Evolutionary conservation across 1,140 invertebrate genomes (phyloP), one percentile per base, ranked within the genome.

Genomic region (Eubasilissa regina): DNA sequence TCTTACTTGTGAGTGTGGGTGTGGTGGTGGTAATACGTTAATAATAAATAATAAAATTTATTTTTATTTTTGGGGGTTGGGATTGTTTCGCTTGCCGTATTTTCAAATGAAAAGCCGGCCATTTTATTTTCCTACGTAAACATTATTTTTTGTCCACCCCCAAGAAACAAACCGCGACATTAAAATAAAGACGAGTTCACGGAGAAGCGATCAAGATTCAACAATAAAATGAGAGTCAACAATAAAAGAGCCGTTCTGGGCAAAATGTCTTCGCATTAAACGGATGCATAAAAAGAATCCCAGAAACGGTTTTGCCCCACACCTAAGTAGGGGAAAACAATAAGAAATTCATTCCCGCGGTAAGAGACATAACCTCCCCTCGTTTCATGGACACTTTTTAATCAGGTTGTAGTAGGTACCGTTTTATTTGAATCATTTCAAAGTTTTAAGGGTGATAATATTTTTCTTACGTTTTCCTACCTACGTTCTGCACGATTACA

Each of bases 221-320:
- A 64, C 78, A 79, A 79, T 79, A 75, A 75, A 75, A 75, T 75
- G 51, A 79, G 62, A 72, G 77, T 79, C 72, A 47, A 43, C 72
- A 56, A 43, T 80, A 80, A 80, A 80, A 80, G 60, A 62, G 45
- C 47, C 72, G 78, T 78, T 78, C 51, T 60, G 56, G 53, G 48
- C 70, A 75, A 80, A 80, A 80, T 75, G 78, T 75, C 70, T 80
- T 66, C 56, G 56, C 78, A 75, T 80, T 80, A 80, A 78, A 70
- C 66, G 44, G 76, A 60, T 78, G 75, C 75, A 76, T 76, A 76
- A 76, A 76, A 76, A 76, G 73, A 62, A 58, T 47, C 58, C 60
- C 44, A 56, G 47, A 64, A 75, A 64, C 60, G 64, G 58, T 35
- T 66, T 76, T 64, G 56, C n/a, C 75, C 55, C 48, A 73, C 51